A percentile compares a stretch with the other conserved stretches of the same genome.
Evolutionary conservation across 2,113 vertebrate genomes (phyloP).

Genomic region (Ochotona curzoniae): DNA sequence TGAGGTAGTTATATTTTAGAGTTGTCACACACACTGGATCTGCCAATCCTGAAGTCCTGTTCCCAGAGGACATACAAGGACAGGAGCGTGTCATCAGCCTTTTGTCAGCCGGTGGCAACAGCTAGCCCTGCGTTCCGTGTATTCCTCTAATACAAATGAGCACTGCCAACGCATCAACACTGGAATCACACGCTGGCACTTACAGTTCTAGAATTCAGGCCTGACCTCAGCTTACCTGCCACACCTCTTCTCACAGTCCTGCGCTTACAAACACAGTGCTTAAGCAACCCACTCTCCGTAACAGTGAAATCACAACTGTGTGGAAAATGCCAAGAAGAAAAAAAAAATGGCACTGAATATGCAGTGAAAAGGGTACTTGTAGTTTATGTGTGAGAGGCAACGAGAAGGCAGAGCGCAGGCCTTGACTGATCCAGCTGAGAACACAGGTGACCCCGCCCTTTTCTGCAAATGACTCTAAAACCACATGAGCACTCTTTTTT

Average conservation of each 20-base stretch:
- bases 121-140: not conserved
- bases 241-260: not conserved
- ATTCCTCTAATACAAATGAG: not conserved
- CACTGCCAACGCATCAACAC: not conserved
- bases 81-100: not conserved
- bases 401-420: not conserved
- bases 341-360: not conserved
- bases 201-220: not conserved
- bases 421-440: not conserved
- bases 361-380: not conserved
- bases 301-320: not conserved
- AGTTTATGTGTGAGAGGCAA: not conserved
- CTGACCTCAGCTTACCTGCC: conserved; percentile 24
- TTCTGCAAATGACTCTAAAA: not conserved
- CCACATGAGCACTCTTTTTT: not conserved
- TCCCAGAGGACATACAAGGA: not conserved
- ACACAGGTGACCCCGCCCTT: not conserved
- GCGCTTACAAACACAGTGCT: not conserved
- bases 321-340: not conserved
- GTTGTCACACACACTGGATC: not conserved
- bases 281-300: not conserved
- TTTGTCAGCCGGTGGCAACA: not conserved
- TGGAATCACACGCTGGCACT: not conserved
- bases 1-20: conserved; percentile 11
- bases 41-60: not conserved